These are phyloP conservation scores for Epinephelus malabaricus DNA, from an alignment of 2,797 vertebrate species.

Conservation along the genomic window DNA sequence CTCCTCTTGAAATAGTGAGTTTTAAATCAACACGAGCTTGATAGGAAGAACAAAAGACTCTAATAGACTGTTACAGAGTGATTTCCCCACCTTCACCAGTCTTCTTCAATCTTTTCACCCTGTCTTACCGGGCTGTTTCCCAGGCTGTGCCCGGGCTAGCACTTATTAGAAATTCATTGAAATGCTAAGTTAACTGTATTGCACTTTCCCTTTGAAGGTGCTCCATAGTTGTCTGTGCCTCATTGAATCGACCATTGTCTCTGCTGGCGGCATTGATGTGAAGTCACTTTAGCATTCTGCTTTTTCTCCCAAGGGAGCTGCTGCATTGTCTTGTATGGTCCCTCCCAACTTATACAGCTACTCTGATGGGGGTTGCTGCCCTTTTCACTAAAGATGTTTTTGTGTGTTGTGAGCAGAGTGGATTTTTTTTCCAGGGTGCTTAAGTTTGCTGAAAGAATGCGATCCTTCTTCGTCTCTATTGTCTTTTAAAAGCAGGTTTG, in stretches of 20 bases:
- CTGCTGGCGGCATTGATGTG: constrained; percentile 57
- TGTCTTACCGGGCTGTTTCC: constrained; percentile 33
- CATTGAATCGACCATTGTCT: constrained; percentile 72
- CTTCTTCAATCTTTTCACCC: constrained; percentile 40
- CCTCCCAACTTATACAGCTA: constrained; percentile 47
- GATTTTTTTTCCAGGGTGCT: constrained; percentile 22
- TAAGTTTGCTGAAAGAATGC: constrained; percentile 45
- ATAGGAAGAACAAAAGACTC: constrained; percentile 52
- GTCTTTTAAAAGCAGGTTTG: constrained; percentile 38
- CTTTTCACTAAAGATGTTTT: constrained; percentile 55
- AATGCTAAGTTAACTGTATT: constrained; percentile 75
- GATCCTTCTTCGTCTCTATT: constrained; percentile 45
- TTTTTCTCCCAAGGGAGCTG: constrained; percentile 53
- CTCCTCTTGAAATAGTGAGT: constrained; percentile 16
- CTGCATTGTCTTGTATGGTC: constrained; percentile 64
- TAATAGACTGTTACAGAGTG: constrained; percentile 34
- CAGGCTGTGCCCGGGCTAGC: constrained; percentile 12
- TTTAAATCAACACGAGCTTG: constrained; percentile 31
- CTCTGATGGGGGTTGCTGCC: constrained; percentile 61
- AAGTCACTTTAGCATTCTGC: constrained; percentile 59
- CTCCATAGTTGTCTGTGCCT: constrained; percentile 50
- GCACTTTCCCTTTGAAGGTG: constrained; percentile 62
- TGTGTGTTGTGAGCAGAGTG: constrained; percentile 29
- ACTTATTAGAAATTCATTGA: constrained; percentile 72
- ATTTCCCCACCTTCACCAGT: constrained; percentile 42